These are phyloP conservation scores for Xiphophorus birchmanni DNA, from an alignment of 2,797 vertebrate genomes.

Conservation along the genomic window DNA sequence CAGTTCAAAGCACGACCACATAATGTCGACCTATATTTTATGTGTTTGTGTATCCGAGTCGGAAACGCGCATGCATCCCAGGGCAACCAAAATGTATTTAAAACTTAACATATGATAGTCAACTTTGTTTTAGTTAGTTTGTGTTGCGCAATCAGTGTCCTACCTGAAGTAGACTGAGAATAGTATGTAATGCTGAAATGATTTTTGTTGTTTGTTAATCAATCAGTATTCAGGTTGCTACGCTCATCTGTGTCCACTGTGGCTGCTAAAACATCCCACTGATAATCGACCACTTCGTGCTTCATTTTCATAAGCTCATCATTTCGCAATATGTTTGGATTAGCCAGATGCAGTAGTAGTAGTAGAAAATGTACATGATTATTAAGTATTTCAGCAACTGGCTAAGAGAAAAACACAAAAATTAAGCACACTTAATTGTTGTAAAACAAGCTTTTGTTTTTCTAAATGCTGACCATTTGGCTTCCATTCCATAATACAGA, in stretches of 20 bases:
- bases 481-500: background rate
- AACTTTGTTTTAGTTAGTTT: background rate
- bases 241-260: background rate
- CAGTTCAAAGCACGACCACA: constrained; percentile 19
- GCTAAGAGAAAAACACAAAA: background rate
- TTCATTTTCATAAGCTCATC: background rate
- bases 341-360: background rate
- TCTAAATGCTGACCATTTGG: background rate
- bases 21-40: constrained; percentile 7
- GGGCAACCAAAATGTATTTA: constrained; percentile 14
- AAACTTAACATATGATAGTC: background rate
- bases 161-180: background rate
- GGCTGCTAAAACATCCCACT: background rate
- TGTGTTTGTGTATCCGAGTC: constrained; percentile 1
- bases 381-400: background rate
- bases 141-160: background rate
- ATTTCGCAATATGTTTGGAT: background rate
- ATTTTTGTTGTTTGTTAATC: background rate
- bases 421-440: background rate
- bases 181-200: background rate
- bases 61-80: background rate
- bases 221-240: background rate
- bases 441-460: background rate
- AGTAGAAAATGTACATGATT: background rate
- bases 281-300: background rate